Evolutionary conservation across 2,888 invertebrate genomes (phyloP).

Genomic region (Ypsolopha scabrella): DNA sequence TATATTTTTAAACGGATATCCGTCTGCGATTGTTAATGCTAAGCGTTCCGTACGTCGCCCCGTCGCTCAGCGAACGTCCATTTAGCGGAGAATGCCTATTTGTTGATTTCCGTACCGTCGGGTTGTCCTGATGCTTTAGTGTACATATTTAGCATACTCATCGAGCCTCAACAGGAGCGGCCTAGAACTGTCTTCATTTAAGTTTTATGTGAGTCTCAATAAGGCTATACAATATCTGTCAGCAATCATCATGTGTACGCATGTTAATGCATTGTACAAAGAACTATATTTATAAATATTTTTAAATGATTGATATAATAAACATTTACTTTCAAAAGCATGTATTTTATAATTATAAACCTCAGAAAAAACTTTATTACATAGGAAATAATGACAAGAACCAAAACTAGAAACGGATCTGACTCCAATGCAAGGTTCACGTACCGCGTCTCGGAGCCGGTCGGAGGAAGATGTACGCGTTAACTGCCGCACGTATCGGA

Average conservation of each 20-base stretch:
- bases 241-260: slow-evolving; percentile 43
- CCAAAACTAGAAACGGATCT: background rate
- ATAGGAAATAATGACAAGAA: background rate
- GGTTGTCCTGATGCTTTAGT: background rate
- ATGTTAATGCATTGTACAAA: slow-evolving; percentile 63
- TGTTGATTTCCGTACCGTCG: slow-evolving; percentile 10
- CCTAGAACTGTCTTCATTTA: slow-evolving; percentile 2
- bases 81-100: slow-evolving; percentile 18
- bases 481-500: slow-evolving; percentile 35
- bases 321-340: slow-evolving; percentile 55
- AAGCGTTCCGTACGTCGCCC: slow-evolving; percentile 30
- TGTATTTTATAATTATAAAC: background rate
- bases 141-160: slow-evolving; percentile 5
- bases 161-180: slow-evolving; percentile 2
- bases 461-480: slow-evolving; percentile 26
- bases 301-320: slow-evolving; percentile 65
- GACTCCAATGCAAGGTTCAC: slow-evolving; percentile 5
- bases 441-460: slow-evolving; percentile 15
- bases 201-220: slow-evolving; percentile 33
- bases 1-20: slow-evolving; percentile 15
- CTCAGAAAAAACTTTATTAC: too few species aligned
- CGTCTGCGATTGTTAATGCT: slow-evolving; percentile 30
- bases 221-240: slow-evolving; percentile 27
- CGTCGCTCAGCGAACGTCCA: slow-evolving; percentile 15
- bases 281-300: slow-evolving; percentile 65